A percentile compares a stretch with the other conserved stretches of the same genome.
Conservation (phyloP, 2,797 vertebrate species). For the Molossus molossus region DNA sequence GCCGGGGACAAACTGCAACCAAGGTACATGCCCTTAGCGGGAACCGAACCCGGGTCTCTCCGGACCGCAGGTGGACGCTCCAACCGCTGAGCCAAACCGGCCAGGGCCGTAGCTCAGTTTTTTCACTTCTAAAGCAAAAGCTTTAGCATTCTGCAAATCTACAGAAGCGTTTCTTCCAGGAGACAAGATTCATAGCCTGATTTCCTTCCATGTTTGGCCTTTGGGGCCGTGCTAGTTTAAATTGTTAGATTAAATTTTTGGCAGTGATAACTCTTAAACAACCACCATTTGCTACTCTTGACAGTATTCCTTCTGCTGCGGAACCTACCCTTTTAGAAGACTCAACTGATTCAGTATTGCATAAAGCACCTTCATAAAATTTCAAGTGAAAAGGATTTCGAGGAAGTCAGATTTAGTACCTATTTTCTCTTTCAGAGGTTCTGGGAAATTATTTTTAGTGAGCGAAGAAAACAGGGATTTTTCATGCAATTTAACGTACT, state of each 20-base stretch:
- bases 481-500: slow-evolving; percentile 66
- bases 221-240: slow-evolving; percentile 76
- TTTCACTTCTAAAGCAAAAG: slow-evolving; percentile 49
- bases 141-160: slow-evolving; percentile 32
- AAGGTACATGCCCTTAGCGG: too few species aligned
- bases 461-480: slow-evolving; percentile 69
- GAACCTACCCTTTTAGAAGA: slow-evolving; percentile 76
- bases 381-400: slow-evolving; percentile 78
- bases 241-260: slow-evolving; percentile 78
- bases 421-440: slow-evolving; percentile 71
- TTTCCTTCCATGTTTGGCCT: slow-evolving; percentile 71
- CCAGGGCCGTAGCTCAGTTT: slow-evolving; percentile 49
- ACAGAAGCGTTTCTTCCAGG: slow-evolving; percentile 46
- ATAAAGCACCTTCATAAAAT: slow-evolving; percentile 78
- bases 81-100: too few species aligned
- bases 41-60: too few species aligned
- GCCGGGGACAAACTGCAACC: too few species aligned
- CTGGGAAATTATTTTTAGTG: slow-evolving; percentile 74
- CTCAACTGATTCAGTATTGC: slow-evolving; percentile 61
- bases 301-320: slow-evolving; percentile 78
- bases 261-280: slow-evolving; percentile 71
- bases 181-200: slow-evolving; percentile 72
- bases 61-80: too few species aligned
- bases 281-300: slow-evolving; percentile 75
- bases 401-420: slow-evolving; percentile 78